Base-by-base conservation (phyloP, 2,113 vertebrate genomes). In the Embiotoca jacksoni region DNA sequence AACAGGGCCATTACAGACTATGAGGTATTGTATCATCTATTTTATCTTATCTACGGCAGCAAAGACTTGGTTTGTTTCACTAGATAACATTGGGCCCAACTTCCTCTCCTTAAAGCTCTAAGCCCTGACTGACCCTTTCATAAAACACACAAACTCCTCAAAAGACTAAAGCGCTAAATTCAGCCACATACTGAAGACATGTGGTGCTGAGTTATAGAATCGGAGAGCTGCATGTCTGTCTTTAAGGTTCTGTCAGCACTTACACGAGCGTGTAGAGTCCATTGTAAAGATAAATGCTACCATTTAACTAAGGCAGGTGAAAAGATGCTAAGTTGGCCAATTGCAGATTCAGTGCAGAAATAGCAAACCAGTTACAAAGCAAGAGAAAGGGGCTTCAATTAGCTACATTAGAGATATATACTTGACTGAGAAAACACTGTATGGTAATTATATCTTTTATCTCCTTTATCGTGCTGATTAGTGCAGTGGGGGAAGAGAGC, bases 401-500 rank as follows among this genome's bases (percentile, higher is more conserved):
- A 91, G 85, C 85, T 78, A 84, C 85, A 91, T 88, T 83, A 81
- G 80, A 81, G 76, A 75, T 72, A 82, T 82, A 88, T 78, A 80
- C 75, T 72, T 63, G 58, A 80, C 86, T 91, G 86, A 69, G 72
- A 85, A 91, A 86, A 89, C 87, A 90, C 91, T 93, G 90, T 93
- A 89, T 94, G 91, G 72, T 90, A 89, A 94, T 94, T 88, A 66
- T 81, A 74, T 82, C 89, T 90, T 91, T 91, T 90, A 90, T 84
- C 88, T 80, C 62, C 80, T 87, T 89, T 92, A 87, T 93, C 92
- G 86, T 90, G 94, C 92, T 91, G 91, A 94, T 95, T 90, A 80
- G 91, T 84, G 84, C 80, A 72, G 74, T 70, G 89, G 93, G 89
- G 93, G 84, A 23, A 23, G 63, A 90, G 89, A 84, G 80, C 75